A percentile compares a stretch with the other conserved stretches of the same genome.
Evolutionary conservation across 2,113 vertebrate species (phyloP).

Genomic region (Pleuronectes platessa): DNA sequence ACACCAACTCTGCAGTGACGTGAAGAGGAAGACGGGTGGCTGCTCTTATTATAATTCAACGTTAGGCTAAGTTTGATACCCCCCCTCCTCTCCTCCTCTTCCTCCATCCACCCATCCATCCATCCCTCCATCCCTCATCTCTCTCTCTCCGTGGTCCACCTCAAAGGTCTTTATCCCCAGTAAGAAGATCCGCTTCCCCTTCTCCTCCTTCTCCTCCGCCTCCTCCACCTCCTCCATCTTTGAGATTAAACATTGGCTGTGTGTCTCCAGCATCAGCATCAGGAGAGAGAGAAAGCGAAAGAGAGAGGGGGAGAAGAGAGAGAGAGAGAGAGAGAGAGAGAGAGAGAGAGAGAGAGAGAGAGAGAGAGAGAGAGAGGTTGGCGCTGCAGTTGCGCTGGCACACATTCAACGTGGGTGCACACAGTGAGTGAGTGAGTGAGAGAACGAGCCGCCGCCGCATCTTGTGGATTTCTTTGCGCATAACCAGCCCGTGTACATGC

Average conservation of each 20-base stretch:
- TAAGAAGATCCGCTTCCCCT: constrained; percentile 63
- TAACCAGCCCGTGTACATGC: constrained; percentile 78
- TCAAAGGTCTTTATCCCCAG: constrained; percentile 82
- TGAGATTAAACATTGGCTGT: constrained; percentile 80
- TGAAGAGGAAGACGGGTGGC: constrained; percentile 68
- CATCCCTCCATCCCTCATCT: neutral
- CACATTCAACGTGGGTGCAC: constrained; percentile 75
- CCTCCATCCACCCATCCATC: no score
- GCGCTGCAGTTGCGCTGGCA: constrained; percentile 75
- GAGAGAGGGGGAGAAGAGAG: constrained; percentile 4
- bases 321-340: constrained; percentile 16
- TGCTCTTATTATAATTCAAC: constrained; percentile 86
- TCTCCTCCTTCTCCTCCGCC: constrained; percentile 66
- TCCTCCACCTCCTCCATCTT: constrained; percentile 84
- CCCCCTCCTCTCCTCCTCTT: constrained; percentile 49
- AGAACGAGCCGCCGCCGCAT: constrained; percentile 66
- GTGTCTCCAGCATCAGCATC: constrained; percentile 54
- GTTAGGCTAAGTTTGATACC: constrained; percentile 93
- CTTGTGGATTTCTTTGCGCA: constrained; percentile 80
- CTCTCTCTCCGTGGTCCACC: constrained; percentile 76
- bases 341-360: no score
- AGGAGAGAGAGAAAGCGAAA: constrained; percentile 17
- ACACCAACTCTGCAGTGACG: constrained; percentile 79
- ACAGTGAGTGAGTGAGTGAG: constrained; percentile 28
- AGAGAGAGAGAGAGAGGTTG: constrained; percentile 32